These are phyloP conservation scores for Bradypodion ventrale DNA, from an alignment of 2,797 vertebrate species.

Conservation along the genomic window DNA sequence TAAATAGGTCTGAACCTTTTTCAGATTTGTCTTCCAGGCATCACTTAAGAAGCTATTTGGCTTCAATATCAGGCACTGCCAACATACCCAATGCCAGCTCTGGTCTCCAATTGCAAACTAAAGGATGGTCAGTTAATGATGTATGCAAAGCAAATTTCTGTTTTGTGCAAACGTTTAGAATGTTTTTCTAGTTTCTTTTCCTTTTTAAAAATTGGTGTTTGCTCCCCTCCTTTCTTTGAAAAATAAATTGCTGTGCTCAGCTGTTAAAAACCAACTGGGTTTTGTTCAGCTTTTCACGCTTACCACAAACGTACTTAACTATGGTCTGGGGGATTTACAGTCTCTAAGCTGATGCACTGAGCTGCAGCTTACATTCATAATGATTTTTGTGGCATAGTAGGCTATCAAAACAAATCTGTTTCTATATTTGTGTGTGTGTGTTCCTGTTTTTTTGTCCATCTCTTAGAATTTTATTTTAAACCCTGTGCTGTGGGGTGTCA, in stretches of 20 bases:
- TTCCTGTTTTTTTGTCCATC: conserved; percentile 66
- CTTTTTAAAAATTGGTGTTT: conserved; percentile 26
- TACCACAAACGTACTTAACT: conserved; percentile 54
- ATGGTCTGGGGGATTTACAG: conserved; percentile 49
- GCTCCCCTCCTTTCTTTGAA: conserved; percentile 16
- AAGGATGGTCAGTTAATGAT: conserved; percentile 81
- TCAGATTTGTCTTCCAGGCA: conserved; percentile 81
- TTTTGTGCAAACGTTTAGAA: conserved; percentile 68
- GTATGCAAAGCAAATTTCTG: conserved; percentile 72
- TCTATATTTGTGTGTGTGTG: conserved; percentile 52
- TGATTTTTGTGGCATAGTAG: conserved; percentile 77
- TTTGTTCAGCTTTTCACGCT: conserved; percentile 52
- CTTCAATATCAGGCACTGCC: conserved; percentile 80
- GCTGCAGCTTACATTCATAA: conserved; percentile 77
- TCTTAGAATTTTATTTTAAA: conserved; percentile 48
- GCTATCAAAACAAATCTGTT: conserved; percentile 83
- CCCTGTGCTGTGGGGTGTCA: neutral
- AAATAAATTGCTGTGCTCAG: conserved; percentile 56
- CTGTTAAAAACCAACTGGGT: conserved; percentile 42
- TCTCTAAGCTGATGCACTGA: conserved; percentile 70
- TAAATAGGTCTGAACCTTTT: conserved; percentile 80
- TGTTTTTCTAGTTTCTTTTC: conserved; percentile 39
- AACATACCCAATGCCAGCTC: conserved; percentile 80
- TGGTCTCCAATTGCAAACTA: conserved; percentile 79
- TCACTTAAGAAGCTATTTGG: conserved; percentile 84